Percentiles rank a stretch among this genome's conserved stretches.
phyloP scores from a whole-genome alignment of 1,140 invertebrate genomes.

The Aphis gossypii region DNA sequence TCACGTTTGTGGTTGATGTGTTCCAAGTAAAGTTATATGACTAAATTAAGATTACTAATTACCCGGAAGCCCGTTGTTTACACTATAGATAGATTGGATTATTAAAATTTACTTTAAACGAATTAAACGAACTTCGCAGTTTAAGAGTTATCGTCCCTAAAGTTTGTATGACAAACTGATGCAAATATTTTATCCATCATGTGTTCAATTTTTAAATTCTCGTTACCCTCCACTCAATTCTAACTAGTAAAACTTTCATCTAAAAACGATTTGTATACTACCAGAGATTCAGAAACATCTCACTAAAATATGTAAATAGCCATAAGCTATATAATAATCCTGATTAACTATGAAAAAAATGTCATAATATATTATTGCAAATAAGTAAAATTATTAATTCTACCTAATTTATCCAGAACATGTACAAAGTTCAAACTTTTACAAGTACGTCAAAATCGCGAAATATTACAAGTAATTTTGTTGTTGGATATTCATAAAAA shows the following conservation, averaged over 20 bases:
- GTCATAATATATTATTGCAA: background rate
- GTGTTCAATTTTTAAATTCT: background rate
- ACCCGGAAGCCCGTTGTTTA: background rate
- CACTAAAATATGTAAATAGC: background rate
- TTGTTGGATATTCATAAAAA: no score
- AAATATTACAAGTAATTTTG: no score
- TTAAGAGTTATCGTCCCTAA: background rate
- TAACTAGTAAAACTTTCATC: background rate
- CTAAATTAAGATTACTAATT: background rate
- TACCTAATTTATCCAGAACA: background rate
- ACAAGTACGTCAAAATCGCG: no score
- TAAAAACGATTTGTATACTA: background rate
- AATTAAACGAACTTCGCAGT: background rate
- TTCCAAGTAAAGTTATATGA: background rate
- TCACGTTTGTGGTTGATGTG: background rate
- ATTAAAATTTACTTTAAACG: background rate
- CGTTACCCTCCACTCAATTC: background rate
- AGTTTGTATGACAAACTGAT: conserved; percentile 5
- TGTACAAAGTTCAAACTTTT: no score
- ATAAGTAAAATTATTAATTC: background rate
- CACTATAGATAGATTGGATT: background rate
- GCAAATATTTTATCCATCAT: conserved; percentile 4
- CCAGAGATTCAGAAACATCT: background rate
- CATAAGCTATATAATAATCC: background rate
- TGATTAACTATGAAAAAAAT: background rate